Evolutionary conservation across 2,888 invertebrate genomes (phyloP), one percentile per base, ranked within the genome.

Genomic region (Macropis europaea): DNA sequence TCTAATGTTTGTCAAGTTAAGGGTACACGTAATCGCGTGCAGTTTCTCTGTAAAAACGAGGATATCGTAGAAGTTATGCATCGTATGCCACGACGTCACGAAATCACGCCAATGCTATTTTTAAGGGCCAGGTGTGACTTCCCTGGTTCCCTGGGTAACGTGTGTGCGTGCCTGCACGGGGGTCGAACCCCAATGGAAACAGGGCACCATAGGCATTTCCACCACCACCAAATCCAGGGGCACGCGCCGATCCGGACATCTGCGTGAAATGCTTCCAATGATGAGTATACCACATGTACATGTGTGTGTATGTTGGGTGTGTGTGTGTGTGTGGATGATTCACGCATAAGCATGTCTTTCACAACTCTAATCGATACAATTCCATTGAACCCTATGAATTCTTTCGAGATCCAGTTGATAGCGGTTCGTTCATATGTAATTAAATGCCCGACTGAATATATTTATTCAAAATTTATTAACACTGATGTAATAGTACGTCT

Each of bases 161-260:
- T 15, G 36, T 47, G 45, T 19, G 43, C 34, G 40, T 52, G 32
- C 22, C 53, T 48, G 43, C 61, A 68, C 40, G 77, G 78, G 78
- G 79, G 79, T 72, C 72, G 52, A 11, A 17, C 19, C 64, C 42
- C 56, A 22, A 13, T 45, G 11, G 28, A 71, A 60, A 19, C 42
- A n/a, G 52, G 50, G 38, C 40, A 28, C 11, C 26, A 47, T 42
- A 43, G 28, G 42, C 47, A 50, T 42, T 72, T 53, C 73, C 66
- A 52, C 78, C 77, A 72, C 78, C 76, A 79, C 72, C 74, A 70
- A 67, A 43, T 66, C 68, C 26, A 56, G 77, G 81, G 84, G 84
- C 88, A 88, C 88, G 88, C 85, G 88, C 84, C 86, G 69, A 50
- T 67, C 47, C 53, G 64, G 50, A 79, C 88, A 88, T 88, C 88